Conservation (phyloP, 2,797 vertebrate genomes). For the Halcyon smyrnensis region DNA sequence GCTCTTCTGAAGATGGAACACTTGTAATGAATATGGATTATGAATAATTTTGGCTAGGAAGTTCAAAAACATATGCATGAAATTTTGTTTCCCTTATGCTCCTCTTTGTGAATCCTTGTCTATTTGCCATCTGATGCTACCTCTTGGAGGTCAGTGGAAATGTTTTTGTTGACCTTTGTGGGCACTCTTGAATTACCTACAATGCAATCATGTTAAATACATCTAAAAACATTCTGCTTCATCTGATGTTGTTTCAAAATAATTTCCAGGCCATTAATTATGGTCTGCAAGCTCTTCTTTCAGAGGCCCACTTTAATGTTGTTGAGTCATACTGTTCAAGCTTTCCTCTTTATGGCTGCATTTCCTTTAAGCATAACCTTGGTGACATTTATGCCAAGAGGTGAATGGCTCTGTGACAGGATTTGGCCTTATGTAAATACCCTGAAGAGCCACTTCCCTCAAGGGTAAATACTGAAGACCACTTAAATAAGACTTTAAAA, state of each 20-base stretch:
- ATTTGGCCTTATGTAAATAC: background rate
- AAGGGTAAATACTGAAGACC: background rate
- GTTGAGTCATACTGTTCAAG: background rate
- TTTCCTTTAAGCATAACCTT: background rate
- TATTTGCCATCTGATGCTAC: background rate
- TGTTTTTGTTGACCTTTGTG: background rate
- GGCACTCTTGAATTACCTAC: background rate
- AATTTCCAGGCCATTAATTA: slow-evolving; percentile 34
- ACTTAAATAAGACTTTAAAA: background rate
- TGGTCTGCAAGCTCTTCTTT: background rate
- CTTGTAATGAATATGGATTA: background rate
- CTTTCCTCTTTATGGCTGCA: background rate
- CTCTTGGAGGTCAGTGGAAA: background rate
- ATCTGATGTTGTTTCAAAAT: background rate
- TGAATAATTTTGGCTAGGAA: background rate
- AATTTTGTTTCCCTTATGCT: background rate
- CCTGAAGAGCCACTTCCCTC: background rate
- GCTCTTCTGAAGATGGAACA: fast-evolving
- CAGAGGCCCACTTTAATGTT: background rate
- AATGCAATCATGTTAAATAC: background rate
- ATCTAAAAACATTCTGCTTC: background rate
- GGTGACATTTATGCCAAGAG: background rate
- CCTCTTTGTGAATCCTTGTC: background rate
- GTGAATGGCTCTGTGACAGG: background rate
- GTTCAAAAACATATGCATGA: background rate